phyloP scores from a whole-genome alignment of 30 jellyfish, hydroid and myxozoan species.

The Aurelia coerulea region DNA sequence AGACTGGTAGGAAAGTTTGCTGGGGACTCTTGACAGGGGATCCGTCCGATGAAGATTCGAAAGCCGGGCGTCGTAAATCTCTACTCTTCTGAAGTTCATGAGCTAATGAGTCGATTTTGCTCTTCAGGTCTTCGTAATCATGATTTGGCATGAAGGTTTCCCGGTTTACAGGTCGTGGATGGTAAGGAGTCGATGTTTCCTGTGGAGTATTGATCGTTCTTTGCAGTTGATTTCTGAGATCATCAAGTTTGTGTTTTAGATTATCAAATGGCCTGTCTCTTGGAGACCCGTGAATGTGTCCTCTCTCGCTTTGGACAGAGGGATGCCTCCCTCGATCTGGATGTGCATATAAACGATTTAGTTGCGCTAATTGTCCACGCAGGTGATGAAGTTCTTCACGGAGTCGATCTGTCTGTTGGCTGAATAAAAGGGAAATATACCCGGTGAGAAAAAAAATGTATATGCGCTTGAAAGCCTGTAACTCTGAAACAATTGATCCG shows the following conservation, averaged over 20 bases:
- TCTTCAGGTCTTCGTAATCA: constrained; percentile 49
- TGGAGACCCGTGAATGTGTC: not conserved
- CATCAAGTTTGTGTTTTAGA: constrained; percentile 20
- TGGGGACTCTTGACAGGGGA: not conserved
- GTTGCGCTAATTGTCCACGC: constrained; percentile 24
- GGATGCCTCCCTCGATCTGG: not conserved
- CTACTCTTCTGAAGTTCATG: constrained; percentile 34
- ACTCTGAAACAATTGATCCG: no score
- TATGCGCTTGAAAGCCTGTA: no score
- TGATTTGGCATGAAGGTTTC: constrained; percentile 17
- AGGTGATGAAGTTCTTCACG: constrained; percentile 18
- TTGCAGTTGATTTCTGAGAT: constrained; percentile 17
- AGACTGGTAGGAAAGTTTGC: constrained; percentile 32
- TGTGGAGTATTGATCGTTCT: not conserved
- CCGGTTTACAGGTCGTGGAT: not conserved
- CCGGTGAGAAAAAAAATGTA: not conserved
- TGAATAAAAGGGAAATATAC: not conserved
- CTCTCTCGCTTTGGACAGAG: no score
- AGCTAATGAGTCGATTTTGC: constrained; percentile 47
- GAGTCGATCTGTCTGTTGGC: constrained; percentile 46
- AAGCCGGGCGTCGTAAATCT: not conserved
- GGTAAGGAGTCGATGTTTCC: not conserved
- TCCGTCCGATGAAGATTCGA: not conserved
- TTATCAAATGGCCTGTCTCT: constrained; percentile 20
- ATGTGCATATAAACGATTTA: not conserved